Conservation (phyloP, 2,797 vertebrate species). For the Margarornis squamiger region DNA sequence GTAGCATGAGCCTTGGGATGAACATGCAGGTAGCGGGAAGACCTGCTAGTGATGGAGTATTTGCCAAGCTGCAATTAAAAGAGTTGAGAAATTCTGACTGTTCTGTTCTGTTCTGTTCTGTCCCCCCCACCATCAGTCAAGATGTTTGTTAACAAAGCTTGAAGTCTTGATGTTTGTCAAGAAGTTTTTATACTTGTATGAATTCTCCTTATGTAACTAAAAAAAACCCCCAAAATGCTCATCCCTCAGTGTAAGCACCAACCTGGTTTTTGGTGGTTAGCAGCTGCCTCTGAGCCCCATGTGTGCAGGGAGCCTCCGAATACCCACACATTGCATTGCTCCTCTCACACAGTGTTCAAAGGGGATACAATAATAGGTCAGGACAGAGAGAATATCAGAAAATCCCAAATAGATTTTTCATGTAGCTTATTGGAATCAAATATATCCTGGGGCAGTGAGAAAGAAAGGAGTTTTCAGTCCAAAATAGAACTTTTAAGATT, state of each 20-base stretch:
- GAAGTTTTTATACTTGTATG: neutral
- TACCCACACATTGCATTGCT: neutral
- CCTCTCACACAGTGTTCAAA: neutral
- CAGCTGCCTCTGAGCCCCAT: neutral
- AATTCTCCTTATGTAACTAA: neutral
- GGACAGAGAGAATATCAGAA: conserved; percentile 45
- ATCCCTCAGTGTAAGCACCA: neutral
- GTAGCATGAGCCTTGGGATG: neutral
- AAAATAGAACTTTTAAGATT: conserved; percentile 18
- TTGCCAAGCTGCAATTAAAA: neutral
- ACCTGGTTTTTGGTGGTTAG: neutral
- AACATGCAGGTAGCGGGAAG: neutral
- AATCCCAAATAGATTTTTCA: conserved; percentile 47
- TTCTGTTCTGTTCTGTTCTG: neutral
- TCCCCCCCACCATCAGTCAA: neutral
- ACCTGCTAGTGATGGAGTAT: neutral
- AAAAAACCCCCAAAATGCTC: neutral
- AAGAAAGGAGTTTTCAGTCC: conserved; percentile 13
- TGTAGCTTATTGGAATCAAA: conserved; percentile 47
- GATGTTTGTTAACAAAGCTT: neutral
- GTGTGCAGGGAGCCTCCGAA: neutral
- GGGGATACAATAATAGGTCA: conserved; percentile 11
- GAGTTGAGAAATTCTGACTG: neutral
- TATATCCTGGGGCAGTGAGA: conserved; percentile 35
- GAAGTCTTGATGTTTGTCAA: neutral